Evolutionary conservation across 2,113 vertebrate genomes (phyloP), one percentile per base, ranked within the genome.

Genomic region (Entomyzon cyanotis): DNA sequence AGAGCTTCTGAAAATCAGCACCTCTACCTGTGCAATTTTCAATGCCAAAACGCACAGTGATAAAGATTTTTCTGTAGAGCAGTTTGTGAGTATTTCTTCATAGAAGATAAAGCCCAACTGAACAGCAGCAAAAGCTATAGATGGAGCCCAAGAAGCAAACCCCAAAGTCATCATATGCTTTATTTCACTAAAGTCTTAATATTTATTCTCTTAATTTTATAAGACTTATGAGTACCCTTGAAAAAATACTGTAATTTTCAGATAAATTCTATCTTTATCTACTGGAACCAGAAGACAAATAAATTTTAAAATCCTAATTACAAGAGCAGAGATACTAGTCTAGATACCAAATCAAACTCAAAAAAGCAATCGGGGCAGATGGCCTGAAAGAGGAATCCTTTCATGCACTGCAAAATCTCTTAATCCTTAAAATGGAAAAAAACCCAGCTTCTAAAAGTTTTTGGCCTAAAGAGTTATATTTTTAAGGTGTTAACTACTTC

Each of bases 251-350:
- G 85, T 53, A 3, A 86, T 95, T 91, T 97, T 84, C 84, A 64
- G 77, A 87, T 71, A 93, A 92, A 81, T 30, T 93, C 19, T 86
- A 46, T 62, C 58, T 92, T 71, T 88, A 88, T 84, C 75, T 94
- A 33, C 28, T 44, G 33, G 18, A 85, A 95, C 9, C 7, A 96
- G 70, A 93, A 92, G 35, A 95, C 28, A 96, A 96, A 96, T 82
- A 60, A 92, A 84, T 84, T 94, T 87, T 55, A 68, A 93, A 96
- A 85, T 84, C 17, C 83, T 95, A 96, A 97, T 93, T 96, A 77
- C 33, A 93, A 60, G 47, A 87, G 19, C 11, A 91, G 25, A 86
- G 53, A 91, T 65, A 63, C 20, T 55, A 89, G 59, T 83, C 44
- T 79, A 52, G 79, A 63, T 46, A 74, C 33, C 81, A 74, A 95